Conservation (phyloP, 2,797 vertebrate species). For the Lycodopsis pacificus region DNA sequence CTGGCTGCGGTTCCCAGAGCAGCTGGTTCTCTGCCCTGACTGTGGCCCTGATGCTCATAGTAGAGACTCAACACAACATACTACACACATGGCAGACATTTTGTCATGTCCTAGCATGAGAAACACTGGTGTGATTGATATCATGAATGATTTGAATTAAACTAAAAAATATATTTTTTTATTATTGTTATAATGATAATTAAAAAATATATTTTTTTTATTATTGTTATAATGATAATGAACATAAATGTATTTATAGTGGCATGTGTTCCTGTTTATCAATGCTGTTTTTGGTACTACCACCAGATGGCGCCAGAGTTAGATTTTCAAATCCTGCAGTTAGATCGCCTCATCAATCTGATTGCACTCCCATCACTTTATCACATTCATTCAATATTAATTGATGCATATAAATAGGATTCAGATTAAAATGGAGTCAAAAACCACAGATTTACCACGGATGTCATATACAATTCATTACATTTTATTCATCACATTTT, state of each 20-base stretch:
- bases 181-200: background rate
- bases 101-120: too few species aligned
- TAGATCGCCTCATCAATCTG: background rate
- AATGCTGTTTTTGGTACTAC: background rate
- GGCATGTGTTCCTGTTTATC: background rate
- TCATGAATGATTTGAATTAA: background rate
- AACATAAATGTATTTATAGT: background rate
- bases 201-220: too few species aligned
- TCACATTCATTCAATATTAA: too few species aligned
- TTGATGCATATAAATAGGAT: too few species aligned
- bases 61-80: background rate
- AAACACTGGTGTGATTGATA: background rate
- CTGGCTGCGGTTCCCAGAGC: background rate
- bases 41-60: background rate
- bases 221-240: background rate
- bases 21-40: background rate
- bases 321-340: background rate
- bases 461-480: background rate
- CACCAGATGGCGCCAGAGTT: constrained; percentile 25
- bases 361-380: background rate
- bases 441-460: too few species aligned
- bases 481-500: background rate
- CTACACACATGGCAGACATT: background rate
- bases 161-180: too few species aligned
- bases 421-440: background rate